These are phyloP conservation scores for Enoplosus armatus DNA, from an alignment of 2,797 vertebrate species.

Conservation along the genomic window DNA sequence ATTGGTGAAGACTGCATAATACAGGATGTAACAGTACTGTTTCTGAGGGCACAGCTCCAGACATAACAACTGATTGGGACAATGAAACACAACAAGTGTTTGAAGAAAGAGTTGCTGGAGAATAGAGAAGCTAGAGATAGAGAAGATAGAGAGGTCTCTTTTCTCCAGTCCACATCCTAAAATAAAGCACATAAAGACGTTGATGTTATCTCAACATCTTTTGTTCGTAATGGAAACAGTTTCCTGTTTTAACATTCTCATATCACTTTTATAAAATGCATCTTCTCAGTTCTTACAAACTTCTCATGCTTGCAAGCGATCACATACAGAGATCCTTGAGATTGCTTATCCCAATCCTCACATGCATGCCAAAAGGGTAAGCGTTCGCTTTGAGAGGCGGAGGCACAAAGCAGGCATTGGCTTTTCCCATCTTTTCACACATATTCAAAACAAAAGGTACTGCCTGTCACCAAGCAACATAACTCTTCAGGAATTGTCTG, in stretches of 20 bases:
- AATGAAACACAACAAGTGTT: conserved; percentile 13
- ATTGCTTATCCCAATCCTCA: conserved; percentile 17
- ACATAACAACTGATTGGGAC: conserved; percentile 7
- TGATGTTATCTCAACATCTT: not conserved
- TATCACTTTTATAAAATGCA: conserved; percentile 29
- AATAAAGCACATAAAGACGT: not conserved
- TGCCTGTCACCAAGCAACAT: conserved; percentile 55
- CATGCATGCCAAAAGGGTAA: conserved; percentile 39
- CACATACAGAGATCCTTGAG: conserved; percentile 35
- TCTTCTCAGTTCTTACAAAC: conserved; percentile 17
- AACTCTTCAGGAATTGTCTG: conserved; percentile 55
- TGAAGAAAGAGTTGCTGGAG: conserved; percentile 33
- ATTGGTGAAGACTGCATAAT: conserved; percentile 7
- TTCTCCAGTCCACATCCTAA: not conserved
- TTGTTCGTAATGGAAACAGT: conserved; percentile 16
- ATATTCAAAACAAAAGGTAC: conserved; percentile 51
- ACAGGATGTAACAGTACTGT: not conserved
- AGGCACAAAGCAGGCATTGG: conserved; percentile 39
- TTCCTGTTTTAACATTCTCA: conserved; percentile 29
- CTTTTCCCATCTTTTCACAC: conserved; percentile 48
- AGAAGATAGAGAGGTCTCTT: not conserved
- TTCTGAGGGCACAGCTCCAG: conserved; percentile 15
- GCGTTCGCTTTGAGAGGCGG: conserved; percentile 41
- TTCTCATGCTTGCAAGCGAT: conserved; percentile 13
- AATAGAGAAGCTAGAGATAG: conserved; percentile 27